Conservation (phyloP, 2,888 invertebrate species). For the Folsomia candida region DNA sequence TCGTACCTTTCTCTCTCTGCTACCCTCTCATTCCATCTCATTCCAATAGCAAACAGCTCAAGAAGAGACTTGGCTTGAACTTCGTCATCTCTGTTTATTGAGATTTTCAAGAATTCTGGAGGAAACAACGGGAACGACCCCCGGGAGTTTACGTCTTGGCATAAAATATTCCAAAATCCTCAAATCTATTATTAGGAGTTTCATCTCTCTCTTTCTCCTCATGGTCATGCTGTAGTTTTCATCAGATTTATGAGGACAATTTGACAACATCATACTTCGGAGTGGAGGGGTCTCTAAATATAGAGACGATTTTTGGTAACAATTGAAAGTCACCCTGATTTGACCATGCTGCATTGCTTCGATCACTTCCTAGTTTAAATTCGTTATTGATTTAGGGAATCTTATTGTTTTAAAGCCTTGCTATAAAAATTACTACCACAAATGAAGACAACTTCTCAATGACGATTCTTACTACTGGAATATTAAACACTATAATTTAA, state of each 20-base stretch:
- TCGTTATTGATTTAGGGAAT: too few relatives aligned
- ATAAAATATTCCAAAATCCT: neutral
- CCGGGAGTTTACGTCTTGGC: neutral
- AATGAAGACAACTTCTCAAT: too few relatives aligned
- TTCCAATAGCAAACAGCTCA: neutral
- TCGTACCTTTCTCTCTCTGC: too few relatives aligned
- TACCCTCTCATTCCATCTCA: neutral
- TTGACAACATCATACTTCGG: neutral
- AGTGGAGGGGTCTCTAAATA: too few relatives aligned
- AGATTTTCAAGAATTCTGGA: neutral
- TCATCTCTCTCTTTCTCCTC: neutral
- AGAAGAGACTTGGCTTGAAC: neutral
- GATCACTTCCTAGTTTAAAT: too few relatives aligned
- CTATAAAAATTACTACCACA: too few relatives aligned
- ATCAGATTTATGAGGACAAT: neutral
- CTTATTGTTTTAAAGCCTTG: too few relatives aligned
- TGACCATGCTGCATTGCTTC: too few relatives aligned
- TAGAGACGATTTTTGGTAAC: too few relatives aligned
- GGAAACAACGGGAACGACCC: neutral
- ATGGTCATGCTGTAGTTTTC: neutral
- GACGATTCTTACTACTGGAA: too few relatives aligned
- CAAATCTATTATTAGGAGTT: slow-evolving; percentile 1
- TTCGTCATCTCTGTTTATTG: neutral
- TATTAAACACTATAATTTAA: too few relatives aligned
- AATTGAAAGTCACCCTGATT: too few relatives aligned